Percentiles rank a stretch among this genome's conserved stretches.
These are phyloP conservation scores for Bellardia pandia DNA, from an alignment of 2,888 invertebrate genomes.

Conservation along the genomic window DNA sequence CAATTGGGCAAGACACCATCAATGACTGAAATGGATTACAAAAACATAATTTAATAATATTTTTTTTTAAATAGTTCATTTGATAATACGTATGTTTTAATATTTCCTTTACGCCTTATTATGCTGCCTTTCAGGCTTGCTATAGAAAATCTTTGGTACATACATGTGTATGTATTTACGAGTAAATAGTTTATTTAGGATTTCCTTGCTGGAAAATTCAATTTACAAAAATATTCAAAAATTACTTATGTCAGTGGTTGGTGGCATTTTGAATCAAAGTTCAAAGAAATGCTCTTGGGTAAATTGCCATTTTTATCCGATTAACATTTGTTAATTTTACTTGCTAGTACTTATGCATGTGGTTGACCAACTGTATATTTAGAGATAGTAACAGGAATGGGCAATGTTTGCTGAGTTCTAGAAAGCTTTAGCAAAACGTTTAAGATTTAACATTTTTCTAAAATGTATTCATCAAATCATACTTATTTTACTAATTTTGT, in stretches of 20 bases:
- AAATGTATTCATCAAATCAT: too few species aligned
- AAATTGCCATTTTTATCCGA: slow-evolving; percentile 63
- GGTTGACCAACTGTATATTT: slow-evolving; percentile 55
- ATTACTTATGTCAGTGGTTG: slow-evolving; percentile 37
- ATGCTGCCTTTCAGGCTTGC: slow-evolving; percentile 17
- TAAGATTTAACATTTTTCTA: too few species aligned
- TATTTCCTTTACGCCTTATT: not conserved
- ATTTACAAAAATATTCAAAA: slow-evolving; percentile 63
- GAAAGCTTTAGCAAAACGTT: too few species aligned
- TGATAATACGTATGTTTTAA: not conserved
- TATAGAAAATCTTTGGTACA: not conserved
- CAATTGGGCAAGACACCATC: slow-evolving; percentile 92
- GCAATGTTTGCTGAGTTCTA: not conserved
- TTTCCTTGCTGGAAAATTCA: slow-evolving; percentile 62
- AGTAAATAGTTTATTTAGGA: slow-evolving; percentile 56
- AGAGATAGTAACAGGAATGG: slow-evolving; percentile 21
- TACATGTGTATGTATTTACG: not conserved
- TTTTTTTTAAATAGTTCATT: not conserved
- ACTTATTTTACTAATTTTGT: too few species aligned
- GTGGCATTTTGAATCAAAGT: slow-evolving; percentile 51
- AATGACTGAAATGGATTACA: slow-evolving; percentile 83
- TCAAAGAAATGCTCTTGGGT: slow-evolving; percentile 41
- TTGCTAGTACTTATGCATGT: slow-evolving; percentile 57
- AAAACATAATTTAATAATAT: not conserved
- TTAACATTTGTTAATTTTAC: slow-evolving; percentile 66